Percentiles rank a stretch among this genome's conserved stretches.
Conservation (phyloP, 2,113 vertebrate species). For the Larimichthys polyactis region DNA sequence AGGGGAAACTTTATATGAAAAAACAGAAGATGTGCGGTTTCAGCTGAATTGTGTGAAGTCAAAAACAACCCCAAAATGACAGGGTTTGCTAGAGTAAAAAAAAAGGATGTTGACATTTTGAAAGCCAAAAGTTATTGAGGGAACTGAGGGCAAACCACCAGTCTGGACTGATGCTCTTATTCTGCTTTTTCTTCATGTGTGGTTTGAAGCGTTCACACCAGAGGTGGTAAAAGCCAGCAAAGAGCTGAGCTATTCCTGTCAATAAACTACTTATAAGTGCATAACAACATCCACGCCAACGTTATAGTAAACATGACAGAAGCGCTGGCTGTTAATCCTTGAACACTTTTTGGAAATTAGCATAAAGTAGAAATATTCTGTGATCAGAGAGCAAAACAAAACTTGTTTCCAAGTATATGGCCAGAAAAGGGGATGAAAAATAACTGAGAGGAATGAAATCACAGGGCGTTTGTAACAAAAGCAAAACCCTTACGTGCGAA, state of each 20-base stretch:
- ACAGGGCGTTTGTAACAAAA: background rate
- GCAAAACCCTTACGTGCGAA: conserved; percentile 11
- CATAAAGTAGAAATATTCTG: background rate
- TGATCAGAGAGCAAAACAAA: background rate
- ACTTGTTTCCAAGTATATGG: conserved; percentile 3
- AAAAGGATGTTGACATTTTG: conserved; percentile 8
- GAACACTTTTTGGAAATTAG: conserved; percentile 8
- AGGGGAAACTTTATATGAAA: background rate
- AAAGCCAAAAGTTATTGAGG: conserved; percentile 3
- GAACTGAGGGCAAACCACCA: conserved; percentile 1
- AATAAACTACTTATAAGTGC: background rate
- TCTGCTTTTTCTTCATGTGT: background rate
- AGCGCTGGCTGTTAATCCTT: background rate
- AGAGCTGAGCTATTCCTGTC: background rate
- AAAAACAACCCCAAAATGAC: conserved; percentile 13
- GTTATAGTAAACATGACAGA: background rate
- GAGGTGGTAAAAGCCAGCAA: background rate
- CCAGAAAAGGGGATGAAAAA: background rate
- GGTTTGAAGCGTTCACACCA: background rate
- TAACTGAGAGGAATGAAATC: conserved; percentile 9
- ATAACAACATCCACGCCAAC: background rate
- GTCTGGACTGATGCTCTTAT: background rate
- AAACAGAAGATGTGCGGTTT: background rate
- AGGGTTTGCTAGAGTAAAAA: background rate
- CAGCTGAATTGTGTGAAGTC: background rate